Percentiles rank a stretch among this genome's conserved stretches.
These are phyloP conservation scores for Erynnis tages DNA, from an alignment of 2,888 invertebrate genomes.

Conservation along the genomic window DNA sequence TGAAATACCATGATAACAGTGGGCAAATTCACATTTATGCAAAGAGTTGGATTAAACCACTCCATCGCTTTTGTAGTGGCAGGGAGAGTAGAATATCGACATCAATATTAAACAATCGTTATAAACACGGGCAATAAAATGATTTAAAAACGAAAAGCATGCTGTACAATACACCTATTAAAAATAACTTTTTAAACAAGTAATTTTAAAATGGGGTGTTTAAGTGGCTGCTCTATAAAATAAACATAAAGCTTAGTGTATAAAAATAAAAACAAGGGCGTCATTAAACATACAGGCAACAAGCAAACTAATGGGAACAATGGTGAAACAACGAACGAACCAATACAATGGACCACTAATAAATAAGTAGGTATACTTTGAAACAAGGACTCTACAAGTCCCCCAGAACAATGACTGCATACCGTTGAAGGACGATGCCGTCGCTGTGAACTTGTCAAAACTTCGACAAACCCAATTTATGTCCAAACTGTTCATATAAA, in stretches of 20 bases:
- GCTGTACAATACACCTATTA: not conserved
- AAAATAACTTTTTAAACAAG: not conserved
- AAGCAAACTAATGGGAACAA: constrained; percentile 47
- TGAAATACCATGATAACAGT: too few species aligned
- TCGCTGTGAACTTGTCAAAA: constrained; percentile 41
- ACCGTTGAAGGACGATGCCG: constrained; percentile 50
- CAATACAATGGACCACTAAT: constrained; percentile 62
- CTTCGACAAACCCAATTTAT: constrained; percentile 35
- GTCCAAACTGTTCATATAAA: constrained; percentile 41
- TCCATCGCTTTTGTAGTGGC: too few species aligned
- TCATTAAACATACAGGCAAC: constrained; percentile 42
- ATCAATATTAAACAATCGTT: too few species aligned
- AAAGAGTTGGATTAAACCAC: too few species aligned
- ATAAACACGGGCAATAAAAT: too few species aligned
- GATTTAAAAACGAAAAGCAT: not conserved
- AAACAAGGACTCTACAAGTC: constrained; percentile 55
- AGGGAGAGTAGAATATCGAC: too few species aligned
- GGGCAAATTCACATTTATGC: too few species aligned
- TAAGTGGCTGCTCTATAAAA: constrained; percentile 27
- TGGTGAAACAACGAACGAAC: constrained; percentile 43
- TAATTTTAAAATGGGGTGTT: constrained; percentile 19
- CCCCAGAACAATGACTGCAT: constrained; percentile 45
- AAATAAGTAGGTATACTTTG: constrained; percentile 52
- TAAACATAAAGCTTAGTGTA: constrained; percentile 36
- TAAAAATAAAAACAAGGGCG: constrained; percentile 40